Evolutionary conservation across 1,140 invertebrate species (phyloP).

Genomic region (Caerostris darwini): DNA sequence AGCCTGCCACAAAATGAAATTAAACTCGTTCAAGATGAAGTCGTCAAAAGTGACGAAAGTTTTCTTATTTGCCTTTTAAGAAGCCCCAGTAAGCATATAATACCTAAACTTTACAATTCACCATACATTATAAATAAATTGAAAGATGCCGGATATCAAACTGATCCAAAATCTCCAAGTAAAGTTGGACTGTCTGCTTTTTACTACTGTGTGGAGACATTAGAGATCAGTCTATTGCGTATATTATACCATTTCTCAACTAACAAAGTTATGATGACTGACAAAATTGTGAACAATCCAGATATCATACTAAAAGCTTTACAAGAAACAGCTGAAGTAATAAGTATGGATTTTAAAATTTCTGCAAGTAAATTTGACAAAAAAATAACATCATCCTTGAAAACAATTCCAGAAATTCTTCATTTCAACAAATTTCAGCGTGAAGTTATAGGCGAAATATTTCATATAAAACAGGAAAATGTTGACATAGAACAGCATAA

Average conservation of each 20-base stretch:
- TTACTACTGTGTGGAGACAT: conserved; percentile 10
- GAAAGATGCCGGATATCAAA: neutral
- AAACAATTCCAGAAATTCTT: neutral
- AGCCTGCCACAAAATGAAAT: neutral
- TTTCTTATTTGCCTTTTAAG: neutral
- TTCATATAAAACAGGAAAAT: neutral
- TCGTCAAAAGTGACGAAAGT: neutral
- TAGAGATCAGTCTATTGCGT: neutral
- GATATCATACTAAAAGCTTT: neutral
- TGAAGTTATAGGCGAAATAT: neutral
- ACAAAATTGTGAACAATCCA: neutral
- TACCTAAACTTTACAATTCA: conserved; percentile 22
- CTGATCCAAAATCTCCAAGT: neutral
- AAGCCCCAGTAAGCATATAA: neutral
- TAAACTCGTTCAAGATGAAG: neutral
- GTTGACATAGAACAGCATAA: neutral
- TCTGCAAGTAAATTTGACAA: neutral
- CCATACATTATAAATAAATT: neutral
- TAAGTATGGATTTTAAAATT: neutral
- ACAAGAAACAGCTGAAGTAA: neutral
- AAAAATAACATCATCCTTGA: neutral
- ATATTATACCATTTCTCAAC: neutral
- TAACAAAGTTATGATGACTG: neutral
- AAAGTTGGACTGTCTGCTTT: conserved; percentile 33
- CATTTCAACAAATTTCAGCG: conserved; percentile 41